phyloP scores from a whole-genome alignment of 92 coral and sea anemone genomes.

The Montipora capitata region DNA sequence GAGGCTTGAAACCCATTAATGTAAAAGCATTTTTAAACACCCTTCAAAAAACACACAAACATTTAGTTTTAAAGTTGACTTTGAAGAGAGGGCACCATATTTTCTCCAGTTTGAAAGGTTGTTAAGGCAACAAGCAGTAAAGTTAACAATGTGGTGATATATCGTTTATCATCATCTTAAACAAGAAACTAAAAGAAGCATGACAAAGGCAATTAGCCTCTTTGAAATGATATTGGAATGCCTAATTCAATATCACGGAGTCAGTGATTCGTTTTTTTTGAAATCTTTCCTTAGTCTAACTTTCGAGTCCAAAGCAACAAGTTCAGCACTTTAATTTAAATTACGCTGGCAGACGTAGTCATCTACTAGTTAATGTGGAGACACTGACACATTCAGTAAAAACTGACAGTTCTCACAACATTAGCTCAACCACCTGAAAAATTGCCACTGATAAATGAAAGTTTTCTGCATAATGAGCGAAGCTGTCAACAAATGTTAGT shows the following conservation, averaged over 20 bases:
- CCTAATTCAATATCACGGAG: background rate
- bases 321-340: too few species aligned
- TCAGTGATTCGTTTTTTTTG: too few species aligned
- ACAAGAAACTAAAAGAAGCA: background rate
- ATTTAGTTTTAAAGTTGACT: background rate
- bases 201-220: background rate
- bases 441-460: too few species aligned
- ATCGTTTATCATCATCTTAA: background rate
- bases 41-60: background rate
- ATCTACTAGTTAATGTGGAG: too few species aligned
- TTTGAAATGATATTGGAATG: background rate
- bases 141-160: slow-evolving; percentile 11
- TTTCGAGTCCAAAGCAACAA: too few species aligned
- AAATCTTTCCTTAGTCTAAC: too few species aligned
- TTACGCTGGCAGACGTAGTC: too few species aligned
- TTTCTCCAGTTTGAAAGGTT: background rate
- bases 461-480: too few species aligned
- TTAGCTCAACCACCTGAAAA: too few species aligned
- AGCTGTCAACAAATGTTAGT: too few species aligned
- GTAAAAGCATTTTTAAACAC: background rate
- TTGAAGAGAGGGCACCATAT: background rate
- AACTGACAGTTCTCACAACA: too few species aligned
- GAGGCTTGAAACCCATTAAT: background rate
- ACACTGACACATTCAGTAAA: too few species aligned
- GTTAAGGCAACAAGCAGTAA: slow-evolving; percentile 14